These are phyloP conservation scores for Neelides folsomi DNA, from an alignment of 2,888 invertebrate genomes.

Conservation along the genomic window DNA sequence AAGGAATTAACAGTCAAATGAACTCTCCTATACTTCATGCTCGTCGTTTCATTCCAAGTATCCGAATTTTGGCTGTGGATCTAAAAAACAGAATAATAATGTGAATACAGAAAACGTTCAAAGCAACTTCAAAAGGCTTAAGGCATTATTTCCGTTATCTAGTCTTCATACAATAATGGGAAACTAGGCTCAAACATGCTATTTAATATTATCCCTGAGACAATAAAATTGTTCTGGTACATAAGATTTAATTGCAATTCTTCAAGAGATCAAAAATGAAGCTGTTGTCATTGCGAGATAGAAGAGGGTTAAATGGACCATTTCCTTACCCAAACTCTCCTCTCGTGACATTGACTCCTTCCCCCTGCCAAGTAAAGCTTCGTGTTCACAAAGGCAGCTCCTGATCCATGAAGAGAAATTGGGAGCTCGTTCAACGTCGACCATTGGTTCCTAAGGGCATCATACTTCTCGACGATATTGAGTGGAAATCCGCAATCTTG, in stretches of 20 bases:
- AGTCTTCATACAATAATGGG: neutral
- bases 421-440: slow-evolving; percentile 33
- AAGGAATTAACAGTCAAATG: slow-evolving; percentile 34
- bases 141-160: neutral
- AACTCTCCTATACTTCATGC: slow-evolving; percentile 34
- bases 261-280: neutral
- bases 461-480: slow-evolving; percentile 34
- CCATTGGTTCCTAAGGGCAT: slow-evolving; percentile 34
- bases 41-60: slow-evolving; percentile 33
- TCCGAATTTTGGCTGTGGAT: slow-evolving; percentile 33
- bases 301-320: neutral
- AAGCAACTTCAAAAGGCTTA: neutral
- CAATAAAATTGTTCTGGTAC: neutral
- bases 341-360: slow-evolving; percentile 31
- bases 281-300: neutral
- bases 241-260: no score
- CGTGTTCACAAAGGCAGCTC: slow-evolving; percentile 34
- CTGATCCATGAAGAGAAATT: slow-evolving; percentile 33
- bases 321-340: slow-evolving; percentile 32
- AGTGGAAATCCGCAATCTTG: slow-evolving; percentile 33
- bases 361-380: slow-evolving; percentile 35
- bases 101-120: neutral
- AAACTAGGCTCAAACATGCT: neutral
- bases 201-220: neutral
- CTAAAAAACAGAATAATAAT: slow-evolving; percentile 18